A percentile compares a stretch with the other conserved stretches of the same genome.
Conservation (phyloP, 2,113 vertebrate genomes). For the Cryptomyrus ogoouensis region DNA sequence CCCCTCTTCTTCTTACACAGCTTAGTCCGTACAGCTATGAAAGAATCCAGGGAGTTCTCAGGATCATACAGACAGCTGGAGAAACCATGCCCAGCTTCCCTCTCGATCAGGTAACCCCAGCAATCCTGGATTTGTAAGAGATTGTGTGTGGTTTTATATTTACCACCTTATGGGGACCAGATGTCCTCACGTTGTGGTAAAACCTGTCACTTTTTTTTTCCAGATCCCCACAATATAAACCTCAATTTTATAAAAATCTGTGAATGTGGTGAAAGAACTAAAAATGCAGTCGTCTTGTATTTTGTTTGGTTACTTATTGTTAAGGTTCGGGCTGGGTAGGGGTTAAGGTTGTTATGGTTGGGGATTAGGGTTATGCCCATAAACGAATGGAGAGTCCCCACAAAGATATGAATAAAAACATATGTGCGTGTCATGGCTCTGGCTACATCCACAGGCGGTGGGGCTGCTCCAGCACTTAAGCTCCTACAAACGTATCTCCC, state of each 20-base stretch:
- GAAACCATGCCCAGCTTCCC: constrained; percentile 69
- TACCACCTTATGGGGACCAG: neutral
- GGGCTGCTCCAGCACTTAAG: constrained; percentile 83
- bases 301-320: neutral
- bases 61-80: constrained; percentile 75
- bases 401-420: neutral
- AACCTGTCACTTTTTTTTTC: neutral
- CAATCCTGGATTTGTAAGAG: neutral
- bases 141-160: neutral
- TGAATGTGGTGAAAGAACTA: neutral
- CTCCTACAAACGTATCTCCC: constrained; percentile 76
- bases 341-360: neutral
- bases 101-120: constrained; percentile 66
- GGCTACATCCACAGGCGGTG: constrained; percentile 62
- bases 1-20: constrained; percentile 54
- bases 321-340: neutral
- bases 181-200: neutral
- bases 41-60: constrained; percentile 78
- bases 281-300: neutral
- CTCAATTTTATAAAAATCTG: neutral
- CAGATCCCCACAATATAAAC: neutral
- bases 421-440: neutral
- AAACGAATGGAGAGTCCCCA: neutral
- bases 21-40: constrained; percentile 93
- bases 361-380: neutral